Evolutionary conservation across 1,140 invertebrate species (phyloP).

Genomic region (Dendrolimus punctatus): DNA sequence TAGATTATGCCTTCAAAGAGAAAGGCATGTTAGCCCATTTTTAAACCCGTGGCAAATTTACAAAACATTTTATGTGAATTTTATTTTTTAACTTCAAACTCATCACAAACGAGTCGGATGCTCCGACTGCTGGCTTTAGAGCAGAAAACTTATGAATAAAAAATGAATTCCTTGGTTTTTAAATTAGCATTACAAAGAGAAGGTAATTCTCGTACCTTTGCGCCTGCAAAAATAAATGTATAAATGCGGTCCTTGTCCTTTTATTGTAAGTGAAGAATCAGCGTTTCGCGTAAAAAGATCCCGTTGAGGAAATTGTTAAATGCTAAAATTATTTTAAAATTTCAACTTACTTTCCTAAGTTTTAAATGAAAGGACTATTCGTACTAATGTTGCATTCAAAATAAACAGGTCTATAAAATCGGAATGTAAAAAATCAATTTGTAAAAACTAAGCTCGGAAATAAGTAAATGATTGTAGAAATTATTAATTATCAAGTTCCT

Average conservation of each 20-base stretch:
- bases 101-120: constrained; percentile 57
- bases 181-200: constrained; percentile 70
- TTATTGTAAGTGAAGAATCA: constrained; percentile 58
- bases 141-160: constrained; percentile 71
- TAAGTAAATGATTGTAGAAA: constrained; percentile 9
- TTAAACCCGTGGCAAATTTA: constrained; percentile 7
- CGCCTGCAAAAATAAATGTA: constrained; percentile 57
- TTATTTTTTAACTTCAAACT: constrained; percentile 51
- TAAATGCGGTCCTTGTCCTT: constrained; percentile 54
- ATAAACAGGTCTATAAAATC: background rate
- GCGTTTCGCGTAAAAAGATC: constrained; percentile 26
- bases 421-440: background rate
- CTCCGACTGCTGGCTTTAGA: constrained; percentile 58
- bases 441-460: background rate
- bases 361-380: too few species aligned
- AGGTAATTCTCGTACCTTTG: constrained; percentile 65
- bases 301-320: constrained; percentile 2
- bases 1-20: too few species aligned
- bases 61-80: constrained; percentile 37
- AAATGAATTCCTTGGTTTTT: constrained; percentile 71
- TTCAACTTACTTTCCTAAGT: background rate
- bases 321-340: background rate
- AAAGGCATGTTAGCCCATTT: too few species aligned
- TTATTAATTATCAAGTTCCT: constrained; percentile 16
- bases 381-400: too few species aligned